A percentile compares a stretch with the other conserved stretches of the same genome.
phyloP scores from a whole-genome alignment of 2,113 vertebrate genomes.

The Tetrax tetrax region DNA sequence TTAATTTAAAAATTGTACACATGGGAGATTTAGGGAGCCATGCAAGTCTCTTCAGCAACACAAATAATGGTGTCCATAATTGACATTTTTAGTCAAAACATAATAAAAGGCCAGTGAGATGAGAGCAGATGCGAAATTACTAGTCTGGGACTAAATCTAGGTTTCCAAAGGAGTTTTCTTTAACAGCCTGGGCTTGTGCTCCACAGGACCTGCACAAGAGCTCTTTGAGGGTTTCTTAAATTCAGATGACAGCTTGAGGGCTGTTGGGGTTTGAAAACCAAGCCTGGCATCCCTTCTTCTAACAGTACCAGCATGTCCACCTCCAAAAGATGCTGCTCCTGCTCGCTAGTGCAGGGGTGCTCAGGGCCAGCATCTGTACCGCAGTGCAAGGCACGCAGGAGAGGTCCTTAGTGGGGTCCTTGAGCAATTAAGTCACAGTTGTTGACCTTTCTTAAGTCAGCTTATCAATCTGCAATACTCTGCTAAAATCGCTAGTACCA shows the following conservation, averaged over 20 bases:
- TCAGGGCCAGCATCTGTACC: rapidly evolving
- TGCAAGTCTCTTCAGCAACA: neutral
- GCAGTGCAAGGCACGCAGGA: rapidly evolving
- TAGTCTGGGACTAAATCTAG: neutral
- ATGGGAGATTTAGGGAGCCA: neutral
- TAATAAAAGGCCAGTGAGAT: neutral
- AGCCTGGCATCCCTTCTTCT: neutral
- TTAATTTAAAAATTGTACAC: slow-evolving; percentile 2
- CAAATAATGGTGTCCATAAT: neutral
- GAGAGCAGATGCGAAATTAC: neutral
- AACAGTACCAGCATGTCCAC: rapidly evolving
- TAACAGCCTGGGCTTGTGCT: neutral
- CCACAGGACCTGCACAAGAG: neutral
- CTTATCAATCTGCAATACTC: neutral
- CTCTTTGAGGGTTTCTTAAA: neutral
- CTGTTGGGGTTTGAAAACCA: neutral
- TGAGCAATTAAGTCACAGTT: neutral
- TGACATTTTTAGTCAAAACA: neutral
- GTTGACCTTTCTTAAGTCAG: slow-evolving; percentile 7
- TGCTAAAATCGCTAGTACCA: neutral
- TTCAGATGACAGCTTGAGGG: neutral
- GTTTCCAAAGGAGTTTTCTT: neutral
- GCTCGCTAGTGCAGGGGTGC: rapidly evolving
- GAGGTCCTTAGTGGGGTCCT: neutral
- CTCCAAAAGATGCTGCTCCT: neutral